phyloP scores from a whole-genome alignment of 1,140 invertebrate genomes.

The Eriocheir sinensis region DNA sequence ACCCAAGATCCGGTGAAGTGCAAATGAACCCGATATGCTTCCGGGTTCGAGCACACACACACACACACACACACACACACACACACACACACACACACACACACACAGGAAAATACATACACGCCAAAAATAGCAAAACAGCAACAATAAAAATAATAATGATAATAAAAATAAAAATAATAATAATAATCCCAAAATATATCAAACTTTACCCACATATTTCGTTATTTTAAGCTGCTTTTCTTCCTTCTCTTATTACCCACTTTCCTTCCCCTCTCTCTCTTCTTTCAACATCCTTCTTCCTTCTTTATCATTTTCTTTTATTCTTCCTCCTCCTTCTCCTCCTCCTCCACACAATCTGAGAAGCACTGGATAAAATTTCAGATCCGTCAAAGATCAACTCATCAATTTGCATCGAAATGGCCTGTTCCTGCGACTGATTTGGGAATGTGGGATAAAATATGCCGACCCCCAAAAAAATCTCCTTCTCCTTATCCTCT shows the following conservation, averaged over 20 bases:
- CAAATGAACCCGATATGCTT: not conserved
- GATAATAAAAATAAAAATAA: not conserved
- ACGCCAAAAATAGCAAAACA: not conserved
- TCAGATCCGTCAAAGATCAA: slow-evolving; percentile 13
- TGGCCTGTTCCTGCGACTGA: not conserved
- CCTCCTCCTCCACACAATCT: not conserved
- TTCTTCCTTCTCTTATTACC: not conserved
- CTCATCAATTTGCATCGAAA: slow-evolving; percentile 6
- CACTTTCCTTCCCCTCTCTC: not conserved
- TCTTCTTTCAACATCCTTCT: not conserved
- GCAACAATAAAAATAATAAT: not conserved
- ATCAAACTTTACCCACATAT: not conserved
- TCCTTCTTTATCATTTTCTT: not conserved
- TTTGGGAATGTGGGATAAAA: slow-evolving; percentile 7
- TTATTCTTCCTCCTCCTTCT: not conserved
- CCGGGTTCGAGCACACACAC: too few species aligned
- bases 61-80: not conserved
- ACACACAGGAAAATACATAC: too few species aligned
- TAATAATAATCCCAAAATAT: not conserved
- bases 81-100: too few species aligned
- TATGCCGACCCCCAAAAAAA: not conserved
- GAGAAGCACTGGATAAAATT: not conserved
- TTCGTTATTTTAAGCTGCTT: too few species aligned
- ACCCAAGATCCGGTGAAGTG: not conserved
- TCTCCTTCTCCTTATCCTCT: not conserved